Evolutionary conservation across 2,797 vertebrate species (phyloP).

Genomic region (Cossypha caffra): DNA sequence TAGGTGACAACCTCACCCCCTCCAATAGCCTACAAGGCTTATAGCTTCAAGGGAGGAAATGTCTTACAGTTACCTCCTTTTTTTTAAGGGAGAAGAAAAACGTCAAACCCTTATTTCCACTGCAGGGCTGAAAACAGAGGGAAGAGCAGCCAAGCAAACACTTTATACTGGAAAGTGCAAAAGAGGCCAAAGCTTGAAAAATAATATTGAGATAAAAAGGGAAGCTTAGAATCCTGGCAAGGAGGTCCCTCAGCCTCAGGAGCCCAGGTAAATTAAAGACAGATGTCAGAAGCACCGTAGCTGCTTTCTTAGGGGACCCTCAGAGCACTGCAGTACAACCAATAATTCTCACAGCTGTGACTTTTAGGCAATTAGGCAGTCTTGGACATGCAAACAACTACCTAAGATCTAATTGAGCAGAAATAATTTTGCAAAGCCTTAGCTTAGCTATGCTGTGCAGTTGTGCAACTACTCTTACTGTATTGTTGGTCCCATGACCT

Average conservation of each 20-base stretch:
- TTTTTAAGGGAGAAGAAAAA: neutral
- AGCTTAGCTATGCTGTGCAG: neutral
- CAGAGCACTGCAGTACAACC: neutral
- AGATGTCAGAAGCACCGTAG: neutral
- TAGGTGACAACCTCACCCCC: neutral
- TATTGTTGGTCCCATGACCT: neutral
- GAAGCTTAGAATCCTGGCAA: neutral
- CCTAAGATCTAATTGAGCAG: neutral
- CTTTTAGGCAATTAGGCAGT: neutral
- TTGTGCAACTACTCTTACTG: neutral
- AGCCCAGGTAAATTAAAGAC: neutral
- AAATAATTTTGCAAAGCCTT: neutral
- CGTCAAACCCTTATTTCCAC: neutral
- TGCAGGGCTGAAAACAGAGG: neutral
- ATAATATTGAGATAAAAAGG: neutral
- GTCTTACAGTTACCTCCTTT: neutral
- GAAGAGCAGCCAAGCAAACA: neutral
- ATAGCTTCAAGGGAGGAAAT: neutral
- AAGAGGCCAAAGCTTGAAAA: neutral
- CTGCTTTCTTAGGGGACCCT: neutral
- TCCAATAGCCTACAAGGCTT: neutral
- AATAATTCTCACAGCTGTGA: neutral
- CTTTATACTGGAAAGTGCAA: fast-evolving
- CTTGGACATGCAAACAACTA: neutral
- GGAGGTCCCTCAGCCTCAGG: neutral